Evolutionary conservation across 2,888 invertebrate genomes (phyloP), one percentile per base, ranked within the genome.

Genomic region (Gerosis bhagava): DNA sequence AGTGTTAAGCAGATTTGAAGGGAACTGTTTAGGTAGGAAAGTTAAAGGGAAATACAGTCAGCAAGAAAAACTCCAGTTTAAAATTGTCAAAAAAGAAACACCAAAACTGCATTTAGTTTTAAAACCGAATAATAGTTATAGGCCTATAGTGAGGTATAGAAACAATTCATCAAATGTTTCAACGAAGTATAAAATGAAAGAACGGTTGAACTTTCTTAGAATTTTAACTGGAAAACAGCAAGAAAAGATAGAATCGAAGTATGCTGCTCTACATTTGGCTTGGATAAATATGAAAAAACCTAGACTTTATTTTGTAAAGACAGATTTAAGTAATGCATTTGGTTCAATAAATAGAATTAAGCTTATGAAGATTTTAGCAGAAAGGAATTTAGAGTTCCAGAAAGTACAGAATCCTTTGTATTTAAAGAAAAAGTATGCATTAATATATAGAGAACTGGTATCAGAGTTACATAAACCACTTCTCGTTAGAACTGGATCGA

Each of bases 271-370:
- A 5, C 65, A 75, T 50, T 32, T 51, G 6, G 65, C 70, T 25
- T 89, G 89, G 89, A n/a, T 70, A 2, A 54, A 60, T 25, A 51
- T 58, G 3, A 67, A 72, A 34, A 71, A 74, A 50, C 88, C 89
- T 10, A 75, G 71, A 59, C 65, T 90, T 10, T 89, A 82, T 63
- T 89, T 88, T 59, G 63, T 89, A 0, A 89, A 86, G 65, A 72
- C 81, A 3, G 90, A 90, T 59, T 67, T 90, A 0, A 79, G 74
- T 35, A 84, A 90, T 71, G 89, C 89, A 7, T 90, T 90, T 72
- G 89, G 89, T 1, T 78, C 75, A n/a, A 81, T 90, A 15, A 73
- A 79, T 51, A 81, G 67, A 57, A 63, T 68, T 3, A 70, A 70
- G 42, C 62, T 90, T 17, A 56, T 73, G 43, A 77, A 68, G 57